These are phyloP conservation scores for Microctonus aethiopoides DNA, from an alignment of 2,888 invertebrate species.

Conservation along the genomic window DNA sequence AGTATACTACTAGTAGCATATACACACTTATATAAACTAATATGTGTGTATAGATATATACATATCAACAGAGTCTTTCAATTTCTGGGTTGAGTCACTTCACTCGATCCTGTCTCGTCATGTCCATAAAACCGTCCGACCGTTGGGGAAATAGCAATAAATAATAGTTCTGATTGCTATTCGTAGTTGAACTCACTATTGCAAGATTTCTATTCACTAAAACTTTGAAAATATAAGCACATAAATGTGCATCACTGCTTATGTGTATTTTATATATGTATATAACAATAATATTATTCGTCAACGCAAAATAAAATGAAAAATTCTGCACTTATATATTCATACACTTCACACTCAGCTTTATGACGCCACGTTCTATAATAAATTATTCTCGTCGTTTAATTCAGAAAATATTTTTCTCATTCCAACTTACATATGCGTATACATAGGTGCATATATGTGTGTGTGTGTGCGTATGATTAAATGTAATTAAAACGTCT, in stretches of 20 bases:
- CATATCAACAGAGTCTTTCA: neutral
- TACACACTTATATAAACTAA: neutral
- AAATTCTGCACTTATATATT: neutral
- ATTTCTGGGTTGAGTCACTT: constrained; percentile 3
- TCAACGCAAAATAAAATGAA: neutral
- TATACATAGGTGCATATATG: too few species aligned
- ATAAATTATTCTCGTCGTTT: neutral
- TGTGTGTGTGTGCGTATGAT: too few species aligned
- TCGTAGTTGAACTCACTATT: constrained; percentile 22
- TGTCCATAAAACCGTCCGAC: constrained; percentile 10
- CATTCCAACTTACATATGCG: too few species aligned
- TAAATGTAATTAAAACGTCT: constrained; percentile 22
- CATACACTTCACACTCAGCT: neutral
- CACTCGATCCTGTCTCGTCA: constrained; percentile 22
- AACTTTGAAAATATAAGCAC: neutral
- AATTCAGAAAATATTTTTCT: neutral
- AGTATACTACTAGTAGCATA: neutral
- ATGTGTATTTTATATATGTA: neutral
- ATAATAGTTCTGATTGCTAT: constrained; percentile 17
- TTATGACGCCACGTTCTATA: neutral
- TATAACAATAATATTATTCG: neutral
- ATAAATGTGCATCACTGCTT: too few species aligned
- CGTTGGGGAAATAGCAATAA: neutral
- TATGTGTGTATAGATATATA: neutral
- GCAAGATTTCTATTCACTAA: neutral